Evolutionary conservation across 2,888 invertebrate species (phyloP), one percentile per base, ranked within the genome.

Genomic region (Drosophila antonietae): DNA sequence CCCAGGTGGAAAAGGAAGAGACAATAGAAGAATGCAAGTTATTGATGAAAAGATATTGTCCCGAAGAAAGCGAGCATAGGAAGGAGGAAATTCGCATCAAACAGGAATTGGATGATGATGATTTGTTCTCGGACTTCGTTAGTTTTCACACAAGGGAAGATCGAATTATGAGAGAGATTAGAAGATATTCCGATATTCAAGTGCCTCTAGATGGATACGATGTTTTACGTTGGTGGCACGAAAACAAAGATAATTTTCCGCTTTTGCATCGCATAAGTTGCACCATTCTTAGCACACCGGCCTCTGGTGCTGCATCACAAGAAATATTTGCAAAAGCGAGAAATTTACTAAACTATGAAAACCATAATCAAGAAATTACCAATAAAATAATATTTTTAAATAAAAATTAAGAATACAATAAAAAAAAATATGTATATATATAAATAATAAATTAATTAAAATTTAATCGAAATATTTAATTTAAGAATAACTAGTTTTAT

Each of bases 121-220:
- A 65, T 51, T 43, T 63, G 9, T 68, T 68, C 23, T 68, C 63
- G 2, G 51, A 63, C 46, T 68, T 65, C 12, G n/a, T 64, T n/a
- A n/a, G 15, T 4, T 10, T 18, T n/a, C 43, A 31, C 5, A 37
- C 37, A 23, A n/a, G n/a, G 9, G 51, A 57, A 5, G 66, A 66
- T 52, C 18, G 6, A 15, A 51, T 68, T 3, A 20, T n/a, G 3
- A 57, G 23, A 46, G 35, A 68, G 57, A 35, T 68, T 31, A 44
- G 51, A 5, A 46, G 44, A 35, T 62, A 71, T 39, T 53, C 46
- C 10, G 41, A 63, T 37, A 33, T 71, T 15, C 41, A 58, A n/a
- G 57, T 71, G 14, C 15, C 57, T 8, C 35, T 68, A 20, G 62
- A 71, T 12, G 41, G 53, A 0, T 65, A 37, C 23, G 37, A 68